A percentile compares a stretch with the other conserved stretches of the same genome.
Evolutionary conservation across 2,797 vertebrate species (phyloP).

Genomic region (Rhinoraja longicauda): DNA sequence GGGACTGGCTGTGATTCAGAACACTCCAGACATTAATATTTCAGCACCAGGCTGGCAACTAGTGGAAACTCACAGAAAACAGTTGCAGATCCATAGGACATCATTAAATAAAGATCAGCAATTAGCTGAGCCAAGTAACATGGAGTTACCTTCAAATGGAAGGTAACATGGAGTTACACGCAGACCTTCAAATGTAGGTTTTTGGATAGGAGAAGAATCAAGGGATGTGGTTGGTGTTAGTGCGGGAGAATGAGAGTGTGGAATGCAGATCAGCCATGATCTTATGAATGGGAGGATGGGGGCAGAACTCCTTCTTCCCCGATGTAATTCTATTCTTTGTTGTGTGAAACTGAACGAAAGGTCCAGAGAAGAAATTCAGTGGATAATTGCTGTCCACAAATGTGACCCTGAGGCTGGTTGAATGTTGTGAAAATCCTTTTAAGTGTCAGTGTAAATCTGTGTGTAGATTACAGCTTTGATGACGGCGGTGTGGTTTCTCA

Average conservation of each 20-base stretch:
- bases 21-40: neutral
- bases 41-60: neutral
- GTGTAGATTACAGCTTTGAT: neutral
- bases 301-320: too few relatives aligned
- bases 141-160: too few relatives aligned
- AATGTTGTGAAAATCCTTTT: neutral
- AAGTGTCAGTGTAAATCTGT: neutral
- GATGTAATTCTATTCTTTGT: too few relatives aligned
- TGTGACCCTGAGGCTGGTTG: neutral
- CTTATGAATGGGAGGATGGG: neutral
- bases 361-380: neutral
- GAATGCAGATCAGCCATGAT: too few relatives aligned
- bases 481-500: neutral
- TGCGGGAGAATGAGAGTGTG: too few relatives aligned
- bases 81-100: neutral
- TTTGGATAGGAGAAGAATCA: too few relatives aligned
- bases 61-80: conserved; percentile 9
- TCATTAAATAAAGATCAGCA: neutral
- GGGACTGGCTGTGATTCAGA: neutral
- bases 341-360: neutral
- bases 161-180: too few relatives aligned
- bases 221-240: too few relatives aligned
- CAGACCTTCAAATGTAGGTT: too few relatives aligned
- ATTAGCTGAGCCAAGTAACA: neutral
- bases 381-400: neutral